Base-by-base conservation (phyloP, 1,140 invertebrate genomes). In the Cotesia glomerata region DNA sequence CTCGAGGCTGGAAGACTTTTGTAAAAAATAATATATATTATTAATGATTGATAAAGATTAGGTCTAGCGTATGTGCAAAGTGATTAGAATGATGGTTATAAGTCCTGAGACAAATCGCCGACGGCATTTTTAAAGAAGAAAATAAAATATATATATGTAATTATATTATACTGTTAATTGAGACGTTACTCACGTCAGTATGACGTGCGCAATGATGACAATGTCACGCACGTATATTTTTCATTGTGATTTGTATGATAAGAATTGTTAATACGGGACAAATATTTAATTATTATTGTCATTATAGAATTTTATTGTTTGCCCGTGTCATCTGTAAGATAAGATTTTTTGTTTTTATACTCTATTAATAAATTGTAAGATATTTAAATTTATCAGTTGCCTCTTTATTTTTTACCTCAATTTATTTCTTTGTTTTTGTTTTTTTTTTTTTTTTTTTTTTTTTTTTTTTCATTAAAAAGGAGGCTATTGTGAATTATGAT, bases 241-340 rank as follows among this genome's bases (percentile, higher is more conserved):
- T 63, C 34, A 63, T 63, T 63, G 61, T 39, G 61, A 63, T 63
- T 63, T 63, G 61, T 36, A 63, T 16, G 32, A 63, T 63, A 36
- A 39, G 9, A 36, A 63, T n/a, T 35, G 13, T 63, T 45, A 45
- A 45, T 45, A 45, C 39, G 39, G 39, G 39, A 45, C 39, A 45
- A 45, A 45, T 0, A 45, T 45, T 45, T 9, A 11, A 45, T 45
- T 45, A 45, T 45, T 7, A 45, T 45, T 58, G 54, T 14, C 14
- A 16, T 58, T 58, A n/a, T 51, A 51, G 49, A 51, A 56, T 14
- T 16, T 18, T 16, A 56, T 18, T 59, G 26, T 26, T 32, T 32
- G 14, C 26, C 14, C 26, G 58, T 61, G 58, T 26, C 26, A 16
- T 26, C n/a, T 61, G 58, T 61, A 61, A 26, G 58, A 61, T 61